phyloP scores from a whole-genome alignment of 2,113 vertebrate genomes.

The Rhynchomys soricoides region DNA sequence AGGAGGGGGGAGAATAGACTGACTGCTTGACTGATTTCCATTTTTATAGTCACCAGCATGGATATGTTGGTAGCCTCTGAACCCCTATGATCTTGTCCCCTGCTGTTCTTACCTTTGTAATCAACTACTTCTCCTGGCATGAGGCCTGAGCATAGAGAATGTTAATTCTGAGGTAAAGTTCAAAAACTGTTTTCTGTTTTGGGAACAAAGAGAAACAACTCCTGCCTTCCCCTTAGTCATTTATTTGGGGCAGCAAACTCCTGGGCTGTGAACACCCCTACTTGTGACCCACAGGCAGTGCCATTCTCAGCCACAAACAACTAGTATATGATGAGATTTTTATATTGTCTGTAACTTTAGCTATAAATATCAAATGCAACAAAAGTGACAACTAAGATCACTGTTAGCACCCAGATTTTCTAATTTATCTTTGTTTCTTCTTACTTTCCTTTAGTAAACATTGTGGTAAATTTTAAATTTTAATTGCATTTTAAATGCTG shows the following conservation, averaged over 20 bases:
- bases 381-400: conserved; percentile 49
- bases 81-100: background rate
- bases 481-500: conserved; percentile 21
- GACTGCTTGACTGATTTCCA: background rate
- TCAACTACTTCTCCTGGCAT: background rate
- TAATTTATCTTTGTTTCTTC: conserved; percentile 60
- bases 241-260: background rate
- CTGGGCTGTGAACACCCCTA: background rate
- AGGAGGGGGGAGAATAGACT: background rate
- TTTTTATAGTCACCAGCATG: conserved; percentile 20
- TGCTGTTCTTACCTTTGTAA: background rate
- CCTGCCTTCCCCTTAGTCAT: conserved; percentile 22
- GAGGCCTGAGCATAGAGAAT: background rate
- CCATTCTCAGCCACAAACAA: background rate
- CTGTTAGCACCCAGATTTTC: conserved; percentile 50
- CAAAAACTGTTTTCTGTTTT: conserved; percentile 41
- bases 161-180: background rate
- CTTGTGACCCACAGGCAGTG: background rate
- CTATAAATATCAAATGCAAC: conserved; percentile 32
- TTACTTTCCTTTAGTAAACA: background rate
- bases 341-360: conserved; percentile 28
- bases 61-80: background rate
- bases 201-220: background rate
- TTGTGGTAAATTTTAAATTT: conserved; percentile 26
- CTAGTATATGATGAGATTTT: conserved; percentile 9